Evolutionary conservation across 2,888 invertebrate species (phyloP).

Genomic region (Clusia tigrina): DNA sequence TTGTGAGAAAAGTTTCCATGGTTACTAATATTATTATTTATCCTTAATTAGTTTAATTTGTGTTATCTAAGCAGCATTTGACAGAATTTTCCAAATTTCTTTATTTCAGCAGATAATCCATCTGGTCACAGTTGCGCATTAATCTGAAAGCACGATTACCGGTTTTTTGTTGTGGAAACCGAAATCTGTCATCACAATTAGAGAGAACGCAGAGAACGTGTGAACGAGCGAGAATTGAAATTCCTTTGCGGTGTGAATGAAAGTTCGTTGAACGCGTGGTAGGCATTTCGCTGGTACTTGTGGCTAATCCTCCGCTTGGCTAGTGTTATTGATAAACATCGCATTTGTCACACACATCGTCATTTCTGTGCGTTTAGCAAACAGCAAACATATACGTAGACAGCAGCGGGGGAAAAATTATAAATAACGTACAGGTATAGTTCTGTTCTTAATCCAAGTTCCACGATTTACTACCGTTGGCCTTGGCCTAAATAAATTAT

Average conservation of each 20-base stretch:
- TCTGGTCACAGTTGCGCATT: too few species aligned
- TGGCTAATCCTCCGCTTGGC: background rate
- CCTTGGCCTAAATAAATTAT: background rate
- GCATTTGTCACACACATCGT: background rate
- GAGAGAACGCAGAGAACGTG: too few species aligned
- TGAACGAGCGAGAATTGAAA: too few species aligned
- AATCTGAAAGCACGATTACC: too few species aligned
- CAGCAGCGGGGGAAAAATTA: background rate
- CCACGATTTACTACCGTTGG: background rate
- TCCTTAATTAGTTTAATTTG: too few species aligned
- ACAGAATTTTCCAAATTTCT: too few species aligned
- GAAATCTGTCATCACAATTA: too few species aligned
- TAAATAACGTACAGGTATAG: background rate
- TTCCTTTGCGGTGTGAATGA: background rate
- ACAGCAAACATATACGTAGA: background rate
- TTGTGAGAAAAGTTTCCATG: too few species aligned
- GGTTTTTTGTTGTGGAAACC: too few species aligned
- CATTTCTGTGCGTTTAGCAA: background rate
- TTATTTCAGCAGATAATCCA: too few species aligned
- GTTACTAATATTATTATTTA: too few species aligned
- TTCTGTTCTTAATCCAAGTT: background rate
- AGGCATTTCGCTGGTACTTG: background rate
- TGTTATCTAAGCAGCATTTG: too few species aligned
- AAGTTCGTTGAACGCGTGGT: constrained; percentile 2
- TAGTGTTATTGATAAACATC: background rate